Evolutionary conservation across 2,888 invertebrate genomes (phyloP).

Genomic region (Lucinisca nassula): DNA sequence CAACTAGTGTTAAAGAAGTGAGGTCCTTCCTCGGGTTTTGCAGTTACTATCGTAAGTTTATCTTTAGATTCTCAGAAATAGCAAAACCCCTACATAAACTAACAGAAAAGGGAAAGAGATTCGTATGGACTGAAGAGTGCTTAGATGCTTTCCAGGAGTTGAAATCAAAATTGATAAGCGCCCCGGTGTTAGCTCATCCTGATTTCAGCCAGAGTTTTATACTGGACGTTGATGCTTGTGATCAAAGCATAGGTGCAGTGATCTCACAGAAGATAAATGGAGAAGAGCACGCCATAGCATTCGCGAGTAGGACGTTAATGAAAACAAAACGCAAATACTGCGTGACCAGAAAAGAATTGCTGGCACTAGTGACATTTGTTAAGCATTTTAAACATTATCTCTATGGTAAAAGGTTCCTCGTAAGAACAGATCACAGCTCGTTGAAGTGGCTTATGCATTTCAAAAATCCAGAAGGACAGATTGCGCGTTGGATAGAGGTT

Average conservation of each 20-base stretch:
- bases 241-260: slow-evolving; percentile 34
- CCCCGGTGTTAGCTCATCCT: too few relatives aligned
- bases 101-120: too few relatives aligned
- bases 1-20: too few relatives aligned
- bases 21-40: too few relatives aligned
- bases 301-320: slow-evolving; percentile 32
- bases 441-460: background rate
- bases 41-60: too few relatives aligned
- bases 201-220: too few relatives aligned
- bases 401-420: slow-evolving; percentile 31
- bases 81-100: too few relatives aligned
- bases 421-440: background rate
- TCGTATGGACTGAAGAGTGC: too few relatives aligned
- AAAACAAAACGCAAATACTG: slow-evolving; percentile 1
- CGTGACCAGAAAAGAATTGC: background rate
- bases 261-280: slow-evolving; percentile 22
- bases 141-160: too few relatives aligned
- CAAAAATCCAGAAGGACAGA: slow-evolving; percentile 1
- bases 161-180: too few relatives aligned
- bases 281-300: slow-evolving; percentile 29
- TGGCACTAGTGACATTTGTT: background rate
- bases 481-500: slow-evolving; percentile 1
- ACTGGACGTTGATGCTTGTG: slow-evolving; percentile 52
- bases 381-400: slow-evolving; percentile 55
- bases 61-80: too few relatives aligned